phyloP scores from a whole-genome alignment of 2,113 vertebrate genomes.

The Thymallus thymallus region DNA sequence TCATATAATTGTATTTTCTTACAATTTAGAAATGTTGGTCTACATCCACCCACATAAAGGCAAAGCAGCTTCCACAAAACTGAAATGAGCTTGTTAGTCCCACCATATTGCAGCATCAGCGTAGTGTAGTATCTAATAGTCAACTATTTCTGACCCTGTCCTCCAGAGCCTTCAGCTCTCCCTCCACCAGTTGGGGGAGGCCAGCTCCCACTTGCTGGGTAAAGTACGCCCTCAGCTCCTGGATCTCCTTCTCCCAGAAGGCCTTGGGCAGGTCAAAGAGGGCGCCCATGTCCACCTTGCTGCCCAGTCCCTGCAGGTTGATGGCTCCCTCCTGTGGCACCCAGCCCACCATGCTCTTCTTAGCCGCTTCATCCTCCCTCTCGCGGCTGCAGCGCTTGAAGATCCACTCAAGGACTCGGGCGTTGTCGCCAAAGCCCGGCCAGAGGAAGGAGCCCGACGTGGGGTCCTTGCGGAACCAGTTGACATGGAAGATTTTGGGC shows the following conservation, averaged over 20 bases:
- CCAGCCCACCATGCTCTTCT: slow-evolving; percentile 77
- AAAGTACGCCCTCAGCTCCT: slow-evolving; percentile 82
- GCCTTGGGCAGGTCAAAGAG: slow-evolving; percentile 83
- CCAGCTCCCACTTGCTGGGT: slow-evolving; percentile 84
- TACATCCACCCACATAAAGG: not conserved
- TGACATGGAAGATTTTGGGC: slow-evolving; percentile 79
- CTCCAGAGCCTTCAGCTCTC: slow-evolving; percentile 81
- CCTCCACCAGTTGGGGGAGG: slow-evolving; percentile 79
- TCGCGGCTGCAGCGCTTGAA: slow-evolving; percentile 82
- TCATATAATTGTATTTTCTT: not conserved
- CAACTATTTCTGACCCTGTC: slow-evolving; percentile 63
- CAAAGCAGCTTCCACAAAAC: slow-evolving; percentile 13
- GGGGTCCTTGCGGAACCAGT: slow-evolving; percentile 94
- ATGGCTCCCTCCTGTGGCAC: slow-evolving; percentile 77
- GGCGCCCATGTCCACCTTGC: slow-evolving; percentile 65
- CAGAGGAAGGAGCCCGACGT: slow-evolving; percentile 84
- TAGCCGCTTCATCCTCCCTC: slow-evolving; percentile 67
- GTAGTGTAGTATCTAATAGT: slow-evolving; percentile 29
- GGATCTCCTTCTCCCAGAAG: slow-evolving; percentile 89
- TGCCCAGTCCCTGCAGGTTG: slow-evolving; percentile 79
- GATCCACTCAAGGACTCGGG: slow-evolving; percentile 94
- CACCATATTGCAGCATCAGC: slow-evolving; percentile 17
- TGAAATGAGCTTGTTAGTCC: not conserved
- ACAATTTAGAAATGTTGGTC: slow-evolving; percentile 17
- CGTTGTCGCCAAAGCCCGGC: slow-evolving; percentile 94